Evolutionary conservation across 2,888 invertebrate species (phyloP), one percentile per base, ranked within the genome.

Genomic region (Scelioninae gen. 1): DNA sequence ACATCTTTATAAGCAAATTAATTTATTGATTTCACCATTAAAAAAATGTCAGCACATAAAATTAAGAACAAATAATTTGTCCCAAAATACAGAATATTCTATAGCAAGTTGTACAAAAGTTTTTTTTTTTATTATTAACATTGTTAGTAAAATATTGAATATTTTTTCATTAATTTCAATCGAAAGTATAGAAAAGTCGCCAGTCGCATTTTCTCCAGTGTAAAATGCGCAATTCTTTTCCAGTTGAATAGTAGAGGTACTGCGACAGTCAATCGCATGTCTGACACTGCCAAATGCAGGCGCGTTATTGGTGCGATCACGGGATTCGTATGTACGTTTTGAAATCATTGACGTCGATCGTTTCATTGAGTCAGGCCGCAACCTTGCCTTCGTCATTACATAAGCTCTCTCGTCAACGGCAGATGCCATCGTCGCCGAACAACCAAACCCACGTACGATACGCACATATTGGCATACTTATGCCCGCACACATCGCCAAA

Each of bases 381-480:
- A 87, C 87, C 88, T 90, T 89, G 88, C 88, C 87, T 87, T 88
- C 87, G 84, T 88, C 86, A 86, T 90, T 89, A 86, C 88, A 85
- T 85, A 88, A 89, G 71, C 83, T 77, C 84, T 53, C 76, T 77
- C 60, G 75, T 65, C 75, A 65, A 43, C 63, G 65, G 32, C 62
- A 53, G 71, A 68, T 62, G 77, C 66, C 71, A 66, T 65, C 29
- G 65, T 40, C 29, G 40, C n/a, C 40, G 53, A 65, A 65, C 65
- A 65, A 51, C 75, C 40, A 40, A 65, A 51, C 13, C 65, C 65
- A 65, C 65, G 31, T 65, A 65, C 51, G 65, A 65, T 65, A 65
- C 65, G 65, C 53, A 65, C 65, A 65, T 65, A 65, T 65, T 65
- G 65, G 65, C 65, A 65, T 65, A 65, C 65, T 53, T 51, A 51